Conservation (phyloP, 2,888 invertebrate genomes). For the Sympetrum striolatum region DNA sequence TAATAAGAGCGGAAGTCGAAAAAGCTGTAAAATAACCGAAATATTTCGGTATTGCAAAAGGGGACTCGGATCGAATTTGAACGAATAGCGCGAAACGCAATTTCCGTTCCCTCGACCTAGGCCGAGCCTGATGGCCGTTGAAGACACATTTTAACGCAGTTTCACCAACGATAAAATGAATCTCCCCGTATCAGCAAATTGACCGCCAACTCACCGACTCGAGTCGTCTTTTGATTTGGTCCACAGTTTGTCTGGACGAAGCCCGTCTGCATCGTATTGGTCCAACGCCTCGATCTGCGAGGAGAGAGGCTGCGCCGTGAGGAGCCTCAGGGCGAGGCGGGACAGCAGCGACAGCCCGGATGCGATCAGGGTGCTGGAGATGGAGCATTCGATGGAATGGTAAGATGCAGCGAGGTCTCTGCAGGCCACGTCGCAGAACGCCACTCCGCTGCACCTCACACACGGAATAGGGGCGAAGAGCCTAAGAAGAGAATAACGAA, state of each 20-base stretch:
- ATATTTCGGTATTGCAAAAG: too few species aligned
- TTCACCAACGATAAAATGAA: too few species aligned
- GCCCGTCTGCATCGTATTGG: neutral
- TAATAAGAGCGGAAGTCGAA: too few species aligned
- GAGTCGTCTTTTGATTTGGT: neutral
- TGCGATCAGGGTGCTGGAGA: conserved; percentile 76
- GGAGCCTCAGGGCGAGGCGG: conserved; percentile 75
- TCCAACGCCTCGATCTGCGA: neutral
- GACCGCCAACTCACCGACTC: neutral
- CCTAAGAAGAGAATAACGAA: conserved; percentile 57
- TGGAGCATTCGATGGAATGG: conserved; percentile 78
- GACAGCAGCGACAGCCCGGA: conserved; percentile 84
- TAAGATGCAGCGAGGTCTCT: conserved; percentile 73
- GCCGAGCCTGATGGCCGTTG: too few species aligned
- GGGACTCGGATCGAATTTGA: too few species aligned
- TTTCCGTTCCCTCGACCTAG: too few species aligned
- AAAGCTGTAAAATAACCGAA: too few species aligned
- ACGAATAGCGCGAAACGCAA: too few species aligned
- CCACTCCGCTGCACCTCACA: conserved; percentile 75
- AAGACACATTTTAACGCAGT: too few species aligned
- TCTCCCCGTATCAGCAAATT: too few species aligned
- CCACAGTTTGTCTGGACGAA: neutral
- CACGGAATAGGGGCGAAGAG: conserved; percentile 74
- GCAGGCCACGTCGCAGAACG: conserved; percentile 75
- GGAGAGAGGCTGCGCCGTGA: conserved; percentile 68